Evolutionary conservation across 2,888 invertebrate species (phyloP).

Genomic region (Acrocera orbiculus): DNA sequence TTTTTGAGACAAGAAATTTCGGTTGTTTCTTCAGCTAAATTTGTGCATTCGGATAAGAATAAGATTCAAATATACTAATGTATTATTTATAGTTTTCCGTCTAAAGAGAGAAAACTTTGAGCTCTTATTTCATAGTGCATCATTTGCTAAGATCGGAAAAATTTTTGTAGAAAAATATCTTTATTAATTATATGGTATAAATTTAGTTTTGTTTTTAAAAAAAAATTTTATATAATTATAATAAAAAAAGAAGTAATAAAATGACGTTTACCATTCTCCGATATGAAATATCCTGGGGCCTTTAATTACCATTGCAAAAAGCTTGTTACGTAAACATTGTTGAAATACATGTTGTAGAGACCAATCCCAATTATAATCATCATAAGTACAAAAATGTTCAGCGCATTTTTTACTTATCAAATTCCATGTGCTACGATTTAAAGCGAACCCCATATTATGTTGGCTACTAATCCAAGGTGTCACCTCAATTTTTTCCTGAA

Average conservation of each 20-base stretch:
- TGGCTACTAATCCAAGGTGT: constrained; percentile 92
- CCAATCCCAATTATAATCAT: constrained; percentile 99
- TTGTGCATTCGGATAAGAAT: no score
- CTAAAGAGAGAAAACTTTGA: no score
- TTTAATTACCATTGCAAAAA: constrained; percentile 76
- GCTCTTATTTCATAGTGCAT: no score
- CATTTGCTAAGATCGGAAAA: no score
- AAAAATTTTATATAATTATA: not conserved
- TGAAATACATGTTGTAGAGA: constrained; percentile 82
- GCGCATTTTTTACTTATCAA: constrained; percentile 65
- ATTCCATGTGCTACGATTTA: constrained; percentile 76
- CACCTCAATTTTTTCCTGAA: constrained; percentile 71
- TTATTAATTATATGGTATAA: no score
- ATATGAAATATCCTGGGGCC: constrained; percentile 96
- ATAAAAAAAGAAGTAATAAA: no score
- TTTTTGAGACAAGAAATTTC: no score
- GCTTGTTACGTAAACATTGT: constrained; percentile 54
- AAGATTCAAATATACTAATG: no score
- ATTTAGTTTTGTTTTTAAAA: no score
- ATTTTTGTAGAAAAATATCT: no score
- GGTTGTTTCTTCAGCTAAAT: no score
- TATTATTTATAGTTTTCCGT: no score
- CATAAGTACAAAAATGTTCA: constrained; percentile 81
- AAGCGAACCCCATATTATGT: constrained; percentile 98
- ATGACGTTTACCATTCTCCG: constrained; percentile 84